A percentile compares a stretch with the other conserved stretches of the same genome.
Conservation (phyloP, 2,797 vertebrate species). For the Platalea minor region DNA sequence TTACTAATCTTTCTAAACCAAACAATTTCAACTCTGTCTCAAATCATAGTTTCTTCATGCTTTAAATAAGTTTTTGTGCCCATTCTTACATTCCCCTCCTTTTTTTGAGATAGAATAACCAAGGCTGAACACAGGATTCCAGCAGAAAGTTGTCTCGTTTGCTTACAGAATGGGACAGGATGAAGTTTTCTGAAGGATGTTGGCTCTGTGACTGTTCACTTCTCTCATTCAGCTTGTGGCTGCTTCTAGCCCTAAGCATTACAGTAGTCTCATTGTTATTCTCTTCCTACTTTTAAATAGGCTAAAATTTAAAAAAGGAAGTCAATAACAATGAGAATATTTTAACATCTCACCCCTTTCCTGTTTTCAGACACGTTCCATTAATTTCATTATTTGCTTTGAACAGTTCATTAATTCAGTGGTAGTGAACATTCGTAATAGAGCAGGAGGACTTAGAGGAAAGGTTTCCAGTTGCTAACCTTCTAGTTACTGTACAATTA, state of each 20-base stretch:
- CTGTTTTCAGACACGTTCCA: background rate
- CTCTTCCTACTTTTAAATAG: background rate
- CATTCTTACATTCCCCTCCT: background rate
- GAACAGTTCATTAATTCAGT: constrained; percentile 5
- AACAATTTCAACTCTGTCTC: background rate
- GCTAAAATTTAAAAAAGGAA: background rate
- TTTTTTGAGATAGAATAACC: background rate
- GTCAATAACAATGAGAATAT: background rate
- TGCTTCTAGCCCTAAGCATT: background rate
- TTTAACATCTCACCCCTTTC: background rate
- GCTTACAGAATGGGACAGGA: background rate
- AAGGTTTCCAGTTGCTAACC: constrained; percentile 22
- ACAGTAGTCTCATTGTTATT: background rate
- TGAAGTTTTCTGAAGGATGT: background rate
- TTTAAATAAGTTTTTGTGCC: background rate
- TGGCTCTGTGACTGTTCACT: background rate
- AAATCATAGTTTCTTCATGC: background rate
- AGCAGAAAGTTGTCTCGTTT: background rate
- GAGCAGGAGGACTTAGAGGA: background rate
- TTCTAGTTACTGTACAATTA: constrained; percentile 18
- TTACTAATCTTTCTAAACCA: background rate
- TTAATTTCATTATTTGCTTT: background rate
- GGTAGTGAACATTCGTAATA: background rate
- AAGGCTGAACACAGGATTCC: background rate
- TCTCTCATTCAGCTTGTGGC: background rate